Conservation (phyloP, 1,140 invertebrate species). For the Bombus pyrosoma region DNA sequence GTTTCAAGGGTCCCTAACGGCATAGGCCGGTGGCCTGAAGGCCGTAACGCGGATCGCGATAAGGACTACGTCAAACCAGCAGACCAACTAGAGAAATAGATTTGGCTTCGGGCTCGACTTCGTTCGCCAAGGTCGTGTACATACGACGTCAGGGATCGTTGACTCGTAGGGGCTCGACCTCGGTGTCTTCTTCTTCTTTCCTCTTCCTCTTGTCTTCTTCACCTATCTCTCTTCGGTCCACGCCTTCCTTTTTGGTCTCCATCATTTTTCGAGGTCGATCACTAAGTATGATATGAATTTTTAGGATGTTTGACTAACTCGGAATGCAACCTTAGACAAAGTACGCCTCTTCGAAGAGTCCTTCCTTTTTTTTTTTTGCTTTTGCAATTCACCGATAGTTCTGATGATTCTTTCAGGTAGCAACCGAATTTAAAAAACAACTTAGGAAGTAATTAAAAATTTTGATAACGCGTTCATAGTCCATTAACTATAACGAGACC, state of each 20-base stretch:
- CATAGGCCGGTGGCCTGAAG: too few species aligned
- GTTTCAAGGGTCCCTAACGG: neutral
- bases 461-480: too few species aligned
- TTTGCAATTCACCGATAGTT: too few species aligned
- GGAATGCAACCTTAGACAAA: too few species aligned
- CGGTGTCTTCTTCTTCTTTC: conserved; percentile 64
- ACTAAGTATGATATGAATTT: neutral
- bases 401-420: too few species aligned
- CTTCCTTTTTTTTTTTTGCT: too few species aligned
- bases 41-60: neutral
- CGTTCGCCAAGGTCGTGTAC: conserved; percentile 76
- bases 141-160: conserved; percentile 78
- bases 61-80: neutral
- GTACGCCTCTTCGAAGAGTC: neutral
- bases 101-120: conserved; percentile 69
- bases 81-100: conserved; percentile 67
- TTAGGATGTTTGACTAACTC: neutral
- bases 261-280: neutral
- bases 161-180: conserved; percentile 78
- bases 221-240: conserved; percentile 19
- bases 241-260: neutral
- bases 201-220: conserved; percentile 27
- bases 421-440: too few species aligned
- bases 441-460: too few species aligned
- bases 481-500: too few species aligned